Evolutionary conservation across 2,113 vertebrate genomes (phyloP).

Genomic region (Pterophyllum scalare): DNA sequence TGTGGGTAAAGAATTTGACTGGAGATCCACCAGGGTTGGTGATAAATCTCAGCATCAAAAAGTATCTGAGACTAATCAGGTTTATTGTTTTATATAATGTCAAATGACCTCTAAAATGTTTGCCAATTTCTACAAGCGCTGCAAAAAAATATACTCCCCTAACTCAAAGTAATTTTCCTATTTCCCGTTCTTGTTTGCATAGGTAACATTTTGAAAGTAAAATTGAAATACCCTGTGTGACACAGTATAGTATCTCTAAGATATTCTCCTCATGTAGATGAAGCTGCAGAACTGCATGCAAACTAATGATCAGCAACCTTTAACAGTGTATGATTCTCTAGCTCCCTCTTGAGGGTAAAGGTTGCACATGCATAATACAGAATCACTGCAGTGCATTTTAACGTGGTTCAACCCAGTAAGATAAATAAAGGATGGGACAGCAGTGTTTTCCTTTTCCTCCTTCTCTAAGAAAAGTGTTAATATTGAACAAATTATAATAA

Average conservation of each 20-base stretch:
- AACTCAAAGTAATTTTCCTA: background rate
- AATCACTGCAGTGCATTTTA: background rate
- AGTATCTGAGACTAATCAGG: conserved; percentile 24
- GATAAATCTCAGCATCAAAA: conserved; percentile 45
- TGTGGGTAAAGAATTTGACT: conserved; percentile 29
- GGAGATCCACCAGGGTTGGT: conserved; percentile 11
- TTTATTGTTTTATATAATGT: conserved; percentile 42
- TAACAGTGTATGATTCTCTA: conserved; percentile 19
- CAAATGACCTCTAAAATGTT: conserved; percentile 11
- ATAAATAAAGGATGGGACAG: background rate
- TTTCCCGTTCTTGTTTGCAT: background rate
- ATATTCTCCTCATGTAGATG: background rate
- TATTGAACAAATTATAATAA: background rate
- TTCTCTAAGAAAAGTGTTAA: background rate
- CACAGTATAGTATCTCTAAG: background rate
- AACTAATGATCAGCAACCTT: background rate
- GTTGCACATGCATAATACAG: background rate
- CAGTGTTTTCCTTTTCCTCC: background rate
- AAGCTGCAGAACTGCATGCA: background rate
- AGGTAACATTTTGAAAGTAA: background rate
- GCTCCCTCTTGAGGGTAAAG: conserved; percentile 66
- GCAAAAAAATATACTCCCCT: background rate
- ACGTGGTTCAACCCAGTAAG: background rate
- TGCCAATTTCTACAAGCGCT: conserved; percentile 16
- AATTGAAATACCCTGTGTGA: background rate